Evolutionary conservation across 1,140 invertebrate species (phyloP).

Genomic region (Probaryconus sp.): DNA sequence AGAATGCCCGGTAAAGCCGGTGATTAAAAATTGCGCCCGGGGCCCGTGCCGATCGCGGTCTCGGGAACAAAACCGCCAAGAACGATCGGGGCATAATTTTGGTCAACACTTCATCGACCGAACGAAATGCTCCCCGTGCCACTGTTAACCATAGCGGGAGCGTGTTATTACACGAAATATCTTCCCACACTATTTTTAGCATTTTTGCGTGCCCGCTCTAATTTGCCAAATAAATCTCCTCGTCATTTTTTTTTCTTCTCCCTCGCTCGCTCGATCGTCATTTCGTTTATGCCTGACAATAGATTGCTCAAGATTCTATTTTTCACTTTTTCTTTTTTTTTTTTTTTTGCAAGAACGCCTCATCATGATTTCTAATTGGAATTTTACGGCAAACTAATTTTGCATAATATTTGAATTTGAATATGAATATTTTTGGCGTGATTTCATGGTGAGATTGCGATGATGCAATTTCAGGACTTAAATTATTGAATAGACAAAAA

Average conservation of each 20-base stretch:
- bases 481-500: no score
- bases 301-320: no score
- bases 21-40: slow-evolving; percentile 64
- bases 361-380: no score
- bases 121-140: slow-evolving; percentile 63
- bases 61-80: slow-evolving; percentile 36
- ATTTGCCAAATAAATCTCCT: slow-evolving; percentile 58
- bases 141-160: slow-evolving; percentile 49
- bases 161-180: slow-evolving; percentile 63
- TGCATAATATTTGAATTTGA: no score
- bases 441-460: no score
- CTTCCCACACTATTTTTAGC: slow-evolving; percentile 66
- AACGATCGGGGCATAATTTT: slow-evolving; percentile 36
- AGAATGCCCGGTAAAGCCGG: slow-evolving; percentile 45
- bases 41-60: slow-evolving; percentile 24
- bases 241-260: slow-evolving; percentile 34
- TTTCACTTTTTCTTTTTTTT: neutral
- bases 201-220: slow-evolving; percentile 63
- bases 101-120: slow-evolving; percentile 57
- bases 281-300: no score
- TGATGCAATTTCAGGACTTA: no score
- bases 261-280: no score
- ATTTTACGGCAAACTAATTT: no score
- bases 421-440: no score
- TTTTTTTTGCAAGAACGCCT: no score